These are phyloP conservation scores for Rhagoletis zephyria DNA, from an alignment of 1,140 invertebrate species.

Conservation along the genomic window DNA sequence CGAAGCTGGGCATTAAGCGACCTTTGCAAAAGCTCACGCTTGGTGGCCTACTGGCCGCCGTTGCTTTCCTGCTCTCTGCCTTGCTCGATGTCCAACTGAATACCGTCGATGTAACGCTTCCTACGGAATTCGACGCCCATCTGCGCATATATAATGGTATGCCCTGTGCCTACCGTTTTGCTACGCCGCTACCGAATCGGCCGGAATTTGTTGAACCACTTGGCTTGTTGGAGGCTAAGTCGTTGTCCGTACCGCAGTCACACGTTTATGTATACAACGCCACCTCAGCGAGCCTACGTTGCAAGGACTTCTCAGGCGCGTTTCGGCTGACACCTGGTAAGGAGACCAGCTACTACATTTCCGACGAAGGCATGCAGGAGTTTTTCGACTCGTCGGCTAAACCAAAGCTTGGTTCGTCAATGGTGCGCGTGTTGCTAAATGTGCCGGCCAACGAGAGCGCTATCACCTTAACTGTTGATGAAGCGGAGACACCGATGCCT, in stretches of 20 bases:
- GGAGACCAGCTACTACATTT: conserved; percentile 73
- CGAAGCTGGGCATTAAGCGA: conserved; percentile 72
- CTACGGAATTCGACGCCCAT: conserved; percentile 76
- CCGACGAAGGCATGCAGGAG: conserved; percentile 57
- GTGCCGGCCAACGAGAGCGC: conserved; percentile 54
- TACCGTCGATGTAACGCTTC: conserved; percentile 78
- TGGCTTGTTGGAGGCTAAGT: conserved; percentile 61
- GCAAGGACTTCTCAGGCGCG: conserved; percentile 58
- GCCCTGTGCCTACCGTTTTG: conserved; percentile 72
- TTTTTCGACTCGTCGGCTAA: conserved; percentile 63
- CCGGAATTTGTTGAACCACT: conserved; percentile 49
- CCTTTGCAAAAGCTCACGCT: conserved; percentile 84
- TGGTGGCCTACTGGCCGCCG: conserved; percentile 88
- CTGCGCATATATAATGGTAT: conserved; percentile 82
- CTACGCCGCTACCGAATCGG: not conserved
- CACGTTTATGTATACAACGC: conserved; percentile 59
- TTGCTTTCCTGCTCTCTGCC: conserved; percentile 89
- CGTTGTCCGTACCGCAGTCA: not conserved
- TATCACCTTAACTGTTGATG: conserved; percentile 55
- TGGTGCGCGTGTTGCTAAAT: conserved; percentile 63
- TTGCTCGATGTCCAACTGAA: conserved; percentile 86
- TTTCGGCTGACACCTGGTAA: conserved; percentile 64
- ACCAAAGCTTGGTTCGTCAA: conserved; percentile 49
- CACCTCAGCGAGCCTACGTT: conserved; percentile 51
- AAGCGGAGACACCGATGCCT: not conserved